Conservation (phyloP, 2,113 vertebrate species). For the Synodontis membranacea region DNA sequence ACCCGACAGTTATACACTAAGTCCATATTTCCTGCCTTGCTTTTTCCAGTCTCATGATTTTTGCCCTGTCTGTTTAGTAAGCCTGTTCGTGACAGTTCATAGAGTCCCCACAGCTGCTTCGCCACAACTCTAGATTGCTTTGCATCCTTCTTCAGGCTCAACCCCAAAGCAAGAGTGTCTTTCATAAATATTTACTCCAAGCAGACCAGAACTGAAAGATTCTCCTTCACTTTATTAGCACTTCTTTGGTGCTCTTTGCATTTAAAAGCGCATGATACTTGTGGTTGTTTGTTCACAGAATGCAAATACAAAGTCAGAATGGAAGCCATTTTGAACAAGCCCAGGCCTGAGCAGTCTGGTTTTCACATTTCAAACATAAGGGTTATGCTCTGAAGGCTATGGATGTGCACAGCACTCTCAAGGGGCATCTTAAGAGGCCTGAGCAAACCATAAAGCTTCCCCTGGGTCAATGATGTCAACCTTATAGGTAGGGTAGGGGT, state of each 20-base stretch:
- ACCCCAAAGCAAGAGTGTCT: constrained; percentile 22
- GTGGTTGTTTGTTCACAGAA: neutral
- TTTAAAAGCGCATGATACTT: neutral
- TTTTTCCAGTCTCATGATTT: constrained; percentile 4
- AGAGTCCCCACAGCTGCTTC: constrained; percentile 54
- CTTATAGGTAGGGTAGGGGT: neutral
- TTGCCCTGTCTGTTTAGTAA: constrained; percentile 37
- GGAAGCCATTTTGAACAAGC: constrained; percentile 3
- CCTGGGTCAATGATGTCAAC: constrained; percentile 30
- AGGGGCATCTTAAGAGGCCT: neutral
- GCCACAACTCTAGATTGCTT: constrained; percentile 5
- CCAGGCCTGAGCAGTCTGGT: constrained; percentile 10
- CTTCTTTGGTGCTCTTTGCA: neutral
- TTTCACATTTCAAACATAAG: constrained; percentile 16
- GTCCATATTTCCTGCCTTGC: constrained; percentile 28
- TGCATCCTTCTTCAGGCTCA: neutral
- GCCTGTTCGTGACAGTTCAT: constrained; percentile 43
- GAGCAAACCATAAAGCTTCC: constrained; percentile 29
- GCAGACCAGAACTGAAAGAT: neutral
- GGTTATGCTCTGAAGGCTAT: neutral
- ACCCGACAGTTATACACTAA: neutral
- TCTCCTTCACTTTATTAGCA: constrained; percentile 9
- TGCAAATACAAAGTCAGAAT: neutral
- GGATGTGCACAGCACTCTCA: neutral
- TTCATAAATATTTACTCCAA: constrained; percentile 61